These are phyloP conservation scores for Rhingia rostrata DNA, from an alignment of 2,888 invertebrate genomes.

Conservation along the genomic window DNA sequence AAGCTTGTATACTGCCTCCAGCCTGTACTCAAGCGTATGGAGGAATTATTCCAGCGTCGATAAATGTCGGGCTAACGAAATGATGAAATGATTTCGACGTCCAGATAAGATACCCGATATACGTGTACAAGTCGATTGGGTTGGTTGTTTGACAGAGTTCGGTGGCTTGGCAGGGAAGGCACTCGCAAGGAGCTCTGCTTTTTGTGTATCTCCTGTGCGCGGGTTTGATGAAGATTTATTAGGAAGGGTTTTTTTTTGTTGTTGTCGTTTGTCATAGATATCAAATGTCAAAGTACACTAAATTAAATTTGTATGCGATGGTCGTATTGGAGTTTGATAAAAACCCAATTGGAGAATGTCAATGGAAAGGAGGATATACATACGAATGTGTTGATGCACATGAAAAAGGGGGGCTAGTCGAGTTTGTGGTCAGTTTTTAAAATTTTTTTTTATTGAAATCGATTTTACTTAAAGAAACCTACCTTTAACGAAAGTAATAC, in stretches of 20 bases:
- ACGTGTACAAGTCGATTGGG: slow-evolving; percentile 4
- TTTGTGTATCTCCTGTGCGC: neutral
- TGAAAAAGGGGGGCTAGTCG: neutral
- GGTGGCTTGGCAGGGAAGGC: slow-evolving; percentile 24
- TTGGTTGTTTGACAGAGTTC: neutral
- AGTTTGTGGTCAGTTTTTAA: no score
- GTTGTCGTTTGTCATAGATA: slow-evolving; percentile 30
- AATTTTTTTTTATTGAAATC: no score
- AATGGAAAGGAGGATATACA: neutral
- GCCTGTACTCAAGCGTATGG: neutral
- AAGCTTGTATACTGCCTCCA: neutral
- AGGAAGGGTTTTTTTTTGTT: slow-evolving; percentile 6
- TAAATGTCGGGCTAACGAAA: slow-evolving; percentile 46
- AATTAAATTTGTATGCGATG: slow-evolving; percentile 29
- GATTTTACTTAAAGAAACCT: no score
- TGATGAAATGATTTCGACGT: slow-evolving; percentile 34
- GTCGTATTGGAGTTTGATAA: slow-evolving; percentile 4
- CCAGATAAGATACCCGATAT: slow-evolving; percentile 52
- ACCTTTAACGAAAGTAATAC: no score
- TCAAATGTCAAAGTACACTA: slow-evolving; percentile 37
- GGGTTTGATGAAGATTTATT: slow-evolving; percentile 38
- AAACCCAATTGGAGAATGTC: neutral
- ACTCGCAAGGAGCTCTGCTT: neutral
- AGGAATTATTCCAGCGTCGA: slow-evolving; percentile 31
- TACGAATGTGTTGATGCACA: neutral